A percentile compares a stretch with the other conserved stretches of the same genome.
phyloP scores from a whole-genome alignment of 2,888 invertebrate species.

The Halictus quadricinctus region DNA sequence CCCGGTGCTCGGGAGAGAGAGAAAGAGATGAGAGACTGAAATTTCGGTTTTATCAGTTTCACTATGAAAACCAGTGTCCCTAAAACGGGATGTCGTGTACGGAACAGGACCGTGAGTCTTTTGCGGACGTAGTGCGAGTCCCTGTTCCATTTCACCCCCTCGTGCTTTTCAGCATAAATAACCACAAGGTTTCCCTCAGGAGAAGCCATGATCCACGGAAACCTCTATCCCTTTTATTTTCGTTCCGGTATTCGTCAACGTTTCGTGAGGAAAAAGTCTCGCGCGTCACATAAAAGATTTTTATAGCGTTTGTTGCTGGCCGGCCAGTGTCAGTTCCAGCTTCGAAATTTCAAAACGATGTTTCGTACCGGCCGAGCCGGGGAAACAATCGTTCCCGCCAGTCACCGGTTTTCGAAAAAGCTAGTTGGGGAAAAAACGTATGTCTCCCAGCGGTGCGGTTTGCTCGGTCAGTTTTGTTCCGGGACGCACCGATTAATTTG shows the following conservation, averaged over 20 bases:
- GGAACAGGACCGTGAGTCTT: not conserved
- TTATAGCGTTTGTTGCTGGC: not conserved
- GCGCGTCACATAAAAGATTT: not conserved
- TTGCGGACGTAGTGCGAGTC: not conserved
- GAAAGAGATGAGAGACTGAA: not conserved
- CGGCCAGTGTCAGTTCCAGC: not conserved
- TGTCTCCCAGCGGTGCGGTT: slow-evolving; percentile 10
- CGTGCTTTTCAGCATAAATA: not conserved
- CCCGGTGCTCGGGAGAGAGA: not conserved
- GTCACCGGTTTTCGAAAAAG: not conserved
- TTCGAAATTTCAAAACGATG: not conserved
- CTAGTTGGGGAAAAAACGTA: not conserved
- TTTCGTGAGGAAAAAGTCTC: not conserved
- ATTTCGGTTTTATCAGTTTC: slow-evolving; percentile 7
- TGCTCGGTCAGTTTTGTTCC: slow-evolving; percentile 21
- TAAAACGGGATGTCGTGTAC: slow-evolving; percentile 5
- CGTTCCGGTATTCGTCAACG: not conserved
- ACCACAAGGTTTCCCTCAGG: not conserved
- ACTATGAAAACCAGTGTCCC: not conserved
- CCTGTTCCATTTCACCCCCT: not conserved
- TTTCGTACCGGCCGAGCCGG: not conserved
- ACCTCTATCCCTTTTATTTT: not conserved
- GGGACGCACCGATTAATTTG: slow-evolving; percentile 53
- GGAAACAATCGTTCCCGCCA: not conserved
- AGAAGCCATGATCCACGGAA: not conserved